A percentile compares a stretch with the other conserved stretches of the same genome.
phyloP scores from a whole-genome alignment of 2,797 vertebrate species.

The Pristis pectinata region DNA sequence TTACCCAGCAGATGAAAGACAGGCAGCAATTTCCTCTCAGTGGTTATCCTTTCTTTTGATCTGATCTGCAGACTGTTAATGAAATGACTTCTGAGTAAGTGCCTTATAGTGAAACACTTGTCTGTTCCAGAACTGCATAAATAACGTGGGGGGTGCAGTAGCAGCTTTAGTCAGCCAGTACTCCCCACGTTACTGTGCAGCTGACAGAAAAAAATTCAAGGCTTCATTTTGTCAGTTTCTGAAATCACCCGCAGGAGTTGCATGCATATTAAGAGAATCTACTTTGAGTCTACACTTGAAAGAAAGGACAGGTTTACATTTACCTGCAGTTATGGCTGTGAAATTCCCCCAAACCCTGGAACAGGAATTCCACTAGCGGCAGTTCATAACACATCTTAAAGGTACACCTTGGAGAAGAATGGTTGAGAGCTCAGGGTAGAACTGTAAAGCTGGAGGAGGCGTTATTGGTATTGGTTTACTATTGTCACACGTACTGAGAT shows the following conservation, averaged over 20 bases:
- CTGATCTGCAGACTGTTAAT: conserved; percentile 18
- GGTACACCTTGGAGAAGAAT: not conserved
- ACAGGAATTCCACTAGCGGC: not conserved
- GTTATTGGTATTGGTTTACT: not conserved
- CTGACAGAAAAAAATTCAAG: not conserved
- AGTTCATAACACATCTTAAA: not conserved
- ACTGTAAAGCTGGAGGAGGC: not conserved
- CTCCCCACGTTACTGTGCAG: not conserved
- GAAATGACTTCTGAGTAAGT: not conserved
- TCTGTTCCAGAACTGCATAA: not conserved
- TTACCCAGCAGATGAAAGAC: not conserved
- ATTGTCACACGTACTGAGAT: no score
- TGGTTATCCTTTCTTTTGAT: not conserved
- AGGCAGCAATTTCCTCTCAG: not conserved
- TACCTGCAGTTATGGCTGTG: not conserved
- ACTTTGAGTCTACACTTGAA: not conserved
- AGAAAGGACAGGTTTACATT: not conserved
- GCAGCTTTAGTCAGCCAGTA: not conserved
- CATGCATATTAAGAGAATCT: not conserved
- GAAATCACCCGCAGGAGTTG: not conserved
- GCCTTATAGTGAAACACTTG: not conserved
- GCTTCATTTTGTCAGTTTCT: not conserved
- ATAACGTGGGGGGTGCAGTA: not conserved
- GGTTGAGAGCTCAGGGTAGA: not conserved
- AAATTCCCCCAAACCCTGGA: not conserved